Conservation (phyloP, 2,113 vertebrate genomes). For the Phalacrocorax brasilianus region DNA sequence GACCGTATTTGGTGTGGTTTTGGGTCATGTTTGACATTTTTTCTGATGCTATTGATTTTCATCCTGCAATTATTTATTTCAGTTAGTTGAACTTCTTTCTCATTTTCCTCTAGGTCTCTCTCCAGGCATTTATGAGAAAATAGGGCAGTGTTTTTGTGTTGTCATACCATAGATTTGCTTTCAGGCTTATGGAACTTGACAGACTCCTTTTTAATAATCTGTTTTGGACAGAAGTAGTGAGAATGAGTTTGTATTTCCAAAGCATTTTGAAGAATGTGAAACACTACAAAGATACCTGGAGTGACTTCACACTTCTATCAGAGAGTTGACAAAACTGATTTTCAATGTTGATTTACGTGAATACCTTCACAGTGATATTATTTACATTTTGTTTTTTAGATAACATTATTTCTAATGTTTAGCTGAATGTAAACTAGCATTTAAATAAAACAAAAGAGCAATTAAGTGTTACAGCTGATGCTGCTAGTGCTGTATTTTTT, state of each 20-base stretch:
- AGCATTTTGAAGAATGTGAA: background rate
- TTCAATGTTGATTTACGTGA: background rate
- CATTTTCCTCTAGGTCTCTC: background rate
- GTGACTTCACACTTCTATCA: background rate
- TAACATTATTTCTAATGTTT: conserved; percentile 35
- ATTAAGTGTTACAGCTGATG: background rate
- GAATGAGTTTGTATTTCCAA: conserved; percentile 31
- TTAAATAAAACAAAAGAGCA: background rate
- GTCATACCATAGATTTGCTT: background rate
- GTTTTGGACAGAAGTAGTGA: conserved; percentile 36
- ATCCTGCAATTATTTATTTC: background rate
- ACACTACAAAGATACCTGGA: background rate
- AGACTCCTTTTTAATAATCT: conserved; percentile 52
- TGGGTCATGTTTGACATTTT: background rate
- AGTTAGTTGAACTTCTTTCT: background rate
- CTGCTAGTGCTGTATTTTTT: background rate
- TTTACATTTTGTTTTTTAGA: background rate
- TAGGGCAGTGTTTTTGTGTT: background rate
- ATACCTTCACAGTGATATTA: background rate
- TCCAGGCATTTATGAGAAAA: background rate
- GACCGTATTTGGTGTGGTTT: background rate
- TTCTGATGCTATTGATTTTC: conserved; percentile 1
- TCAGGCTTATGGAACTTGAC: conserved; percentile 23
- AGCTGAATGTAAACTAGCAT: background rate
- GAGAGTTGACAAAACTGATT: background rate